Evolutionary conservation across 1,140 invertebrate species (phyloP), one percentile per base, ranked within the genome.

Genomic region (Fragariocoptes setiger): DNA sequence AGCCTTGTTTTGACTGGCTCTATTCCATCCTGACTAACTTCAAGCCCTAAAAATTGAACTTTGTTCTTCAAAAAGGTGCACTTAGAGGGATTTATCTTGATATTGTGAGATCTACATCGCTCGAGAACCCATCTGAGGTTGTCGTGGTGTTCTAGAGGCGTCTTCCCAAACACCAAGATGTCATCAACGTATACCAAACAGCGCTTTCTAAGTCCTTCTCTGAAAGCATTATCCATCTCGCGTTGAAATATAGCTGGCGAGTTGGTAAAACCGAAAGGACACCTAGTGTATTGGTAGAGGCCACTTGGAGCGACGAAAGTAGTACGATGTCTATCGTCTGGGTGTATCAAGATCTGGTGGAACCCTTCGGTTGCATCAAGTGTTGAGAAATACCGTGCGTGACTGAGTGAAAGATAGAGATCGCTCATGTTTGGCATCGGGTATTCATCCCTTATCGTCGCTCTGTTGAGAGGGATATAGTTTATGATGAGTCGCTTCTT

Each of bases 171-270:
- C 4, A 22, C 21, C 12, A 40, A n/a, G 2, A 40, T 21, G n/a
- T 40, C 39, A 15, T 40, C 39, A 4, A 40, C 5, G 21, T 15
- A 40, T 15, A 3, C 5, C 3, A 21, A 8, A 8, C 20, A 13
- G 12, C 3, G 8, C 3, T 3, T 4, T 13, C 14, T 16, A 12
- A 16, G n/a, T 3, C n/a, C 13, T 4, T 43, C 47, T 25, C 39
- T 18, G 8, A 65, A 39, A 3, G 57, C 45, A 43, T 53, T 44
- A 35, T 61, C 56, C 17, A 66, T 60, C 15, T 56, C 50, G 42
- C 53, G 31, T 47, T 67, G 59, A 45, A 66, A 68, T 42, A 62
- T 55, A n/a, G 52, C 47, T 16, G 62, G 59, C 0, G 61, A 59
- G 15, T 53, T 54, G 42, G 56, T 54, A 4, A 66, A 53, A 8